phyloP scores from a whole-genome alignment of 1,140 invertebrate genomes.

The Pomacea maculata region DNA sequence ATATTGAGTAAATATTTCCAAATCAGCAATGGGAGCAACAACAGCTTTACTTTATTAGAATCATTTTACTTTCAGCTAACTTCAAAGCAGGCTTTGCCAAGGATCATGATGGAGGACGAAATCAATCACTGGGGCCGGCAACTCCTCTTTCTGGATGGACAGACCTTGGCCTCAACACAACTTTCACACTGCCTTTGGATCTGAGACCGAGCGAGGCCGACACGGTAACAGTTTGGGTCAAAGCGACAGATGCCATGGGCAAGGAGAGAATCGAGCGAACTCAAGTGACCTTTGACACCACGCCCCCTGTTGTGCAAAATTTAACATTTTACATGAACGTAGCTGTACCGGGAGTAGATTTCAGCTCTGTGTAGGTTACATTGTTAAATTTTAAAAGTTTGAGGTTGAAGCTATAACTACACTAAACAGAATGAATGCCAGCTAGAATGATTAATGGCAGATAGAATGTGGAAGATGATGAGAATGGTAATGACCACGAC shows the following conservation, averaged over 20 bases:
- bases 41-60: no score
- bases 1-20: no score
- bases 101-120: neutral
- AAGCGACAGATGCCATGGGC: slow-evolving; percentile 32
- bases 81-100: slow-evolving; percentile 14
- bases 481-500: no score
- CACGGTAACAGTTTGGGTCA: slow-evolving; percentile 32
- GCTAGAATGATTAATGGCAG: neutral
- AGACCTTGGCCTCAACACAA: neutral
- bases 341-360: neutral
- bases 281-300: slow-evolving; percentile 28
- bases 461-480: no score
- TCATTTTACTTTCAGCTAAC: neutral
- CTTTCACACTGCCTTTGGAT: neutral
- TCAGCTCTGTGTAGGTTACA: slow-evolving; percentile 7
- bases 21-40: no score
- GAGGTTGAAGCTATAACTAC: neutral
- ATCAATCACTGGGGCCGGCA: neutral
- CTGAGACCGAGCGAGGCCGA: slow-evolving; percentile 12
- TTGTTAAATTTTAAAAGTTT: no score
- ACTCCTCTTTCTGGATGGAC: neutral
- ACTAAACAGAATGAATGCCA: neutral
- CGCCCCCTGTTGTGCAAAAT: slow-evolving; percentile 3
- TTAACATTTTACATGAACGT: slow-evolving; percentile 14
- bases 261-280: slow-evolving; percentile 24